Evolutionary conservation across 1,140 invertebrate species (phyloP).

Genomic region (Brachionus plicatilis): DNA sequence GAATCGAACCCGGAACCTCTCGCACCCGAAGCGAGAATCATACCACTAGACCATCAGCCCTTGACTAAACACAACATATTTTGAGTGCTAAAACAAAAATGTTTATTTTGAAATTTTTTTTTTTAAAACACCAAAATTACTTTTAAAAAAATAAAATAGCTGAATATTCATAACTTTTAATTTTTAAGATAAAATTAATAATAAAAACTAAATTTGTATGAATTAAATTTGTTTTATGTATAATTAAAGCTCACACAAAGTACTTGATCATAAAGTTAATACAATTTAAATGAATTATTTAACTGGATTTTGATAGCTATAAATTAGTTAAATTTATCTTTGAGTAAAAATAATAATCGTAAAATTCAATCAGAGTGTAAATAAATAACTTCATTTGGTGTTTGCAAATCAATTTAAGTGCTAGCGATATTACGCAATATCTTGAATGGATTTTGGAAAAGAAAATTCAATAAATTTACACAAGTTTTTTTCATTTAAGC

Average conservation of each 20-base stretch:
- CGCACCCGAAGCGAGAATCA: background rate
- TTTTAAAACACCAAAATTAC: no score
- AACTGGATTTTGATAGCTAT: background rate
- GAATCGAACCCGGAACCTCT: background rate
- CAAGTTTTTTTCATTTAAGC: background rate
- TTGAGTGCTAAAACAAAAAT: background rate
- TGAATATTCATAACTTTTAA: no score
- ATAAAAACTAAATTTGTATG: no score
- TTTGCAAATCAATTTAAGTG: background rate
- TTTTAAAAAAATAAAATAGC: no score
- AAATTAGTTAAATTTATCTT: background rate
- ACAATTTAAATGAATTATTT: background rate
- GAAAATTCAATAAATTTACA: background rate
- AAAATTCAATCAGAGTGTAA: background rate
- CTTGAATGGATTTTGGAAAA: background rate
- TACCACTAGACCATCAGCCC: slow-evolving; percentile 26
- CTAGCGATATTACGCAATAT: background rate
- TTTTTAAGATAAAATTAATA: no score
- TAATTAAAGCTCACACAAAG: background rate
- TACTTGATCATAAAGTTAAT: background rate
- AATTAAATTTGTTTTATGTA: no score
- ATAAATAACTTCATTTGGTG: background rate
- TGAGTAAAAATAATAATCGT: background rate
- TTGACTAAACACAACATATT: background rate
- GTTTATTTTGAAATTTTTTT: no score